Conservation (phyloP, 1,140 invertebrate species). For the Centruroides vittatus region DNA sequence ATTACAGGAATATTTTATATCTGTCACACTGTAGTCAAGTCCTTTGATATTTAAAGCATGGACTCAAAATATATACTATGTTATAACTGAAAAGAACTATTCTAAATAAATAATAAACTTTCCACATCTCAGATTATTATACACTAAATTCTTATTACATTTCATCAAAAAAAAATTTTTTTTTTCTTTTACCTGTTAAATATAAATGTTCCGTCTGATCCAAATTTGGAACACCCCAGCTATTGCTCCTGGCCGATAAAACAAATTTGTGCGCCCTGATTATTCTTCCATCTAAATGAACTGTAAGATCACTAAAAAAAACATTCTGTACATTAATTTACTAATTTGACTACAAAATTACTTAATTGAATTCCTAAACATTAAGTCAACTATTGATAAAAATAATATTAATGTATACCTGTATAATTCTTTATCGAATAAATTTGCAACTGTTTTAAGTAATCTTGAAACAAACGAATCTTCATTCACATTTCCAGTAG, state of each 20-base stretch:
- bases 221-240: conserved; percentile 57
- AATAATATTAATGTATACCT: conserved; percentile 30
- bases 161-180: neutral
- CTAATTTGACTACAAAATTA: neutral
- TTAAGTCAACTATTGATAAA: too few relatives aligned
- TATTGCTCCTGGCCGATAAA: conserved; percentile 66
- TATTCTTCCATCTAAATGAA: conserved; percentile 46
- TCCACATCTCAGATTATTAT: too few relatives aligned
- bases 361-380: too few relatives aligned
- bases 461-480: conserved; percentile 67
- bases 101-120: too few relatives aligned
- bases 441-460: conserved; percentile 56
- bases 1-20: too few relatives aligned
- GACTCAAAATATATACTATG: too few relatives aligned
- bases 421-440: conserved; percentile 64
- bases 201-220: conserved; percentile 44
- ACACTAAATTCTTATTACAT: too few relatives aligned
- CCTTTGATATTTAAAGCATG: too few relatives aligned
- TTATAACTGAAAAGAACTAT: too few relatives aligned
- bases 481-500: conserved; percentile 35
- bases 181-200: conserved; percentile 37
- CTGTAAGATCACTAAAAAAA: conserved; percentile 33
- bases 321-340: neutral
- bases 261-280: conserved; percentile 81
- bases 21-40: too few relatives aligned